Evolutionary conservation across 2,888 invertebrate genomes (phyloP).

Genomic region (Hylaea fasciaria): DNA sequence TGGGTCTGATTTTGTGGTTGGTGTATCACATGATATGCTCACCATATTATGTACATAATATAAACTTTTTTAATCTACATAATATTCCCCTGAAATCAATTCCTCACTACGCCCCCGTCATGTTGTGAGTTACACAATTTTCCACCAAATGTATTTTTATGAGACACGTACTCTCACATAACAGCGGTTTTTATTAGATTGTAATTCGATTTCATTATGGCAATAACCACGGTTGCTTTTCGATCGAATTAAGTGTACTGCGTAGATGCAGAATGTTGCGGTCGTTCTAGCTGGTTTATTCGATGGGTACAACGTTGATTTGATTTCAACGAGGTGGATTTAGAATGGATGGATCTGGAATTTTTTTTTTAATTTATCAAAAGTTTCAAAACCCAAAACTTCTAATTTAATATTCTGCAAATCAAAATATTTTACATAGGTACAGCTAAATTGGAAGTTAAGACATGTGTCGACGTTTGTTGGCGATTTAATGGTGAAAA

Average conservation of each 20-base stretch:
- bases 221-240: constrained; percentile 32
- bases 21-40: no score
- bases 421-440: no score
- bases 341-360: background rate
- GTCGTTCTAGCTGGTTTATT: constrained; percentile 9
- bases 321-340: background rate
- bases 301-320: constrained; percentile 14
- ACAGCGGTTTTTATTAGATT: constrained; percentile 46
- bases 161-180: constrained; percentile 34
- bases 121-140: constrained; percentile 52
- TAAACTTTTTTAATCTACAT: background rate
- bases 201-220: constrained; percentile 42
- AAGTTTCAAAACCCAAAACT: no score
- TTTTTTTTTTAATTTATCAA: no score
- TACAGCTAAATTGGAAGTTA: no score
- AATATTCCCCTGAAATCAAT: background rate
- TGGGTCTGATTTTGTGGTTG: no score
- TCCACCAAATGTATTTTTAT: constrained; percentile 49
- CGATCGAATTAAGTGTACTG: constrained; percentile 28
- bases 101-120: constrained; percentile 27
- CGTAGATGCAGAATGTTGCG: constrained; percentile 2
- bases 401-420: no score
- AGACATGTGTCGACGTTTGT: no score
- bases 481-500: no score
- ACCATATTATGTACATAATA: no score